These are phyloP conservation scores for Rissa tridactyla DNA, from an alignment of 2,113 vertebrate genomes.

Conservation along the genomic window DNA sequence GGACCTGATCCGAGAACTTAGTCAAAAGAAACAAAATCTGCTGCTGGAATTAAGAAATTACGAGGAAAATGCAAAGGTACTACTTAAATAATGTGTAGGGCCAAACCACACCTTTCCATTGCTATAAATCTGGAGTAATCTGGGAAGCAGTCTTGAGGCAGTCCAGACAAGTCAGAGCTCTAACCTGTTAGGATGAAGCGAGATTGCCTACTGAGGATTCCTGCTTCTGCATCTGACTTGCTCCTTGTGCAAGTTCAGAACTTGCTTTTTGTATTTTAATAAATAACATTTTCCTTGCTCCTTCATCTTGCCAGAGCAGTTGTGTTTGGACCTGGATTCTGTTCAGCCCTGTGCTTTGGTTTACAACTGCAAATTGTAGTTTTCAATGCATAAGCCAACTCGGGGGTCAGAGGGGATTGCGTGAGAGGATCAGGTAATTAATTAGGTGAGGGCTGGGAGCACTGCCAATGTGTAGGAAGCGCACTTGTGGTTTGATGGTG, in stretches of 20 bases:
- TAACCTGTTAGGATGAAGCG: background rate
- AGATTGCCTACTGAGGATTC: background rate
- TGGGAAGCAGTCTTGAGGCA: background rate
- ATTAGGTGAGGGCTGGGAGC: background rate
- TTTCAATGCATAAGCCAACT: background rate
- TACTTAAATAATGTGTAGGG: background rate
- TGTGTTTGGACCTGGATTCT: background rate
- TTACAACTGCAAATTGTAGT: background rate
- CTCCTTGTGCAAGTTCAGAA: background rate
- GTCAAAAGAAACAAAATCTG: slow-evolving; percentile 93
- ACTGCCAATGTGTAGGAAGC: background rate
- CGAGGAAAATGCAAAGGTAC: slow-evolving; percentile 90
- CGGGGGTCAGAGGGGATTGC: background rate
- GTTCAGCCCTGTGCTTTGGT: background rate
- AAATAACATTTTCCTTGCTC: background rate
- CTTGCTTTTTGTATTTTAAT: background rate
- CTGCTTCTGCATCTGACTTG: background rate
- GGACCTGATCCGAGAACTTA: slow-evolving; percentile 93
- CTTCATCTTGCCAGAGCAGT: background rate
- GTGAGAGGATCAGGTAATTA: background rate
- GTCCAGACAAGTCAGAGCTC: slow-evolving; percentile 5
- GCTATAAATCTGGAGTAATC: background rate
- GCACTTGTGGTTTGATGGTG: background rate
- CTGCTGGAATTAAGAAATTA: slow-evolving; percentile 94
- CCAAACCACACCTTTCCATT: background rate